Base-by-base conservation (phyloP, 2,797 vertebrate species). In the Tragelaphus eurycerus region DNA sequence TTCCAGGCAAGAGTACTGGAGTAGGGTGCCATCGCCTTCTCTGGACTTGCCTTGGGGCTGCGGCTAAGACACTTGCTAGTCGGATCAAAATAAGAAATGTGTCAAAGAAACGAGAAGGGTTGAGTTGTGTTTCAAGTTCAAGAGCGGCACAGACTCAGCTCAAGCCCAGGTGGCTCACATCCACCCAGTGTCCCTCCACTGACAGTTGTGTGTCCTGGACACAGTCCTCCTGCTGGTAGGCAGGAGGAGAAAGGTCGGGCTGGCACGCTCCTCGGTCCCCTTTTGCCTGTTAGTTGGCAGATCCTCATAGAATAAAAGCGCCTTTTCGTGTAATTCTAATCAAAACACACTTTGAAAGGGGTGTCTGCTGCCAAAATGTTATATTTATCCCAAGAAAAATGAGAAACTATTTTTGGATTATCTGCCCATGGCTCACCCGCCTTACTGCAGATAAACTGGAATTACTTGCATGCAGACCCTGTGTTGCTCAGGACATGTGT, bases 331-430 rank as follows among this genome's bases (percentile, higher is more conserved):
- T 93, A 93, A 95, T 78, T 95, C 85, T 96, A 96, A 97, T 98
- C 93, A 96, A 97, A 98, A 97, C 95, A 98, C 62, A 83, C 90
- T 97, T 97, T 97, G 94, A 97, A 96, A 97, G 54, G 55, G 82
- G 43, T 78, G 62, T n/a, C 59, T 29, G 46, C 55, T 97, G 97
- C 96, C 96, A 98, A 96, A 95, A 96, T 5, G 96, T 98, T 97
- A 96, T 97, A 98, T 97, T 98, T 98, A 97, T 97, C 95, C 91
- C 90, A 96, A 96, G 96, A 97, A 97, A 97, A 97, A 97, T 97
- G 93, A 94, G 94, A 91, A 93, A 95, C 92, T 98, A 97, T 98
- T 97, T 97, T 97, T 97, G 96, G 90, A 97, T 96, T 96, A 96
- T 97, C 82, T 98, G 87, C 96, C 92, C 95, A 92, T 86, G 89